Evolutionary conservation across 2,113 vertebrate genomes (phyloP).

Genomic region (Eclectus roratus): DNA sequence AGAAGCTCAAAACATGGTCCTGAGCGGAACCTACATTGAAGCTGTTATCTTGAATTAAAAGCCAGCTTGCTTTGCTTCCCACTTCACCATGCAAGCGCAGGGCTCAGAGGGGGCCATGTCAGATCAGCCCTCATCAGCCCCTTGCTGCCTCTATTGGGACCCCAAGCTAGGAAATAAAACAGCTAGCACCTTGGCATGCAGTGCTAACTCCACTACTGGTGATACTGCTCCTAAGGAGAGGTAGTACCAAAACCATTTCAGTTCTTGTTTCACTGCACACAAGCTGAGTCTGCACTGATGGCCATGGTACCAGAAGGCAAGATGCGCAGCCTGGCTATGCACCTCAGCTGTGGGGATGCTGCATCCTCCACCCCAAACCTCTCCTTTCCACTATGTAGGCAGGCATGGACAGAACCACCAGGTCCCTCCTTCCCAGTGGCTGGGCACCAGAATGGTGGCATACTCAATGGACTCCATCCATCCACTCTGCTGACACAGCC

Average conservation of each 20-base stretch:
- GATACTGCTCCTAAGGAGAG: neutral
- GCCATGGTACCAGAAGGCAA: neutral
- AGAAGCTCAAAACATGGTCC: neutral
- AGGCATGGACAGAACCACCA: neutral
- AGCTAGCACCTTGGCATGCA: neutral
- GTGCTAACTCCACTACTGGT: neutral
- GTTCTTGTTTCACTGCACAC: neutral
- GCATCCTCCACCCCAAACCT: neutral
- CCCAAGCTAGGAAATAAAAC: neutral
- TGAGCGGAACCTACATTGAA: neutral
- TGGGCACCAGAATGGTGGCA: accelerated
- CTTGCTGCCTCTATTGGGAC: accelerated
- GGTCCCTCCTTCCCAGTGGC: accelerated
- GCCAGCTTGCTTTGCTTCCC: neutral
- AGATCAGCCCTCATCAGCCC: neutral
- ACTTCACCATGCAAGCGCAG: neutral
- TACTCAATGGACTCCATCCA: accelerated
- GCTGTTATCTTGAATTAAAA: neutral
- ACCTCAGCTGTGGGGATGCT: neutral
- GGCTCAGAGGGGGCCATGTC: neutral
- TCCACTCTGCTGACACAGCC: neutral
- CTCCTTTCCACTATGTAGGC: accelerated
- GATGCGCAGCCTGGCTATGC: neutral
- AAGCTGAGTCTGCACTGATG: neutral
- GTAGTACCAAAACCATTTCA: accelerated